Evolutionary conservation across 2,797 vertebrate species (phyloP).

Genomic region (Otolemur crassicaudatus): DNA sequence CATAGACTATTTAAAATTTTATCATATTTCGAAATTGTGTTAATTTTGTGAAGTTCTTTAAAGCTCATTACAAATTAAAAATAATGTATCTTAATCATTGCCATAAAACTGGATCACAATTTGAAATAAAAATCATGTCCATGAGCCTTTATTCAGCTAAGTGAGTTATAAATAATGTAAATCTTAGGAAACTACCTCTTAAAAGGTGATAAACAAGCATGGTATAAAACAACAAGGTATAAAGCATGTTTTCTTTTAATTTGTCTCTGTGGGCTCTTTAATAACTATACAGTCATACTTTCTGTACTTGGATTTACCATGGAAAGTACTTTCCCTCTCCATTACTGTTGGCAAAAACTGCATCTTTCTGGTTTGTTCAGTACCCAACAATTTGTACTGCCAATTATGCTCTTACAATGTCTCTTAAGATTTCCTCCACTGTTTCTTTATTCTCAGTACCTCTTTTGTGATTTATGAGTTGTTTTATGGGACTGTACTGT

Average conservation of each 20-base stretch:
- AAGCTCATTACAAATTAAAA: constrained; percentile 15
- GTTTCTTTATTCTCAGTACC: constrained; percentile 54
- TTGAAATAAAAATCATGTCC: constrained; percentile 7
- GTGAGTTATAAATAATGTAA: background rate
- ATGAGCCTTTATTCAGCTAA: background rate
- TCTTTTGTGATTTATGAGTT: constrained; percentile 60
- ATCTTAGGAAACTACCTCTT: constrained; percentile 11
- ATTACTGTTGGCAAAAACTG: constrained; percentile 64
- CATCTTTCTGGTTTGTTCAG: constrained; percentile 37
- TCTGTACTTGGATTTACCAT: constrained; percentile 18
- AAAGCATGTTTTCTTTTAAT: background rate
- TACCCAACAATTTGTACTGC: constrained; percentile 38
- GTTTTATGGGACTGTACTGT: constrained; percentile 18
- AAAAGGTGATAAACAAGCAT: background rate
- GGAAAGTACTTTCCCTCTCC: constrained; percentile 50
- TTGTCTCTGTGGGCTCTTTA: constrained; percentile 1
- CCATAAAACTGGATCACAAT: constrained; percentile 30
- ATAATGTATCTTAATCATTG: background rate
- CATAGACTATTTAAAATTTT: background rate
- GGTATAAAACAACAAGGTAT: background rate
- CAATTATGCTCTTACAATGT: constrained; percentile 38
- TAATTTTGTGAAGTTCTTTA: background rate
- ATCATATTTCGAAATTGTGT: background rate
- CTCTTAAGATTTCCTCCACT: constrained; percentile 43
- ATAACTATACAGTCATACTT: background rate